These are phyloP conservation scores for Thermophis baileyi DNA, from an alignment of 2,113 vertebrate species.

Conservation along the genomic window DNA sequence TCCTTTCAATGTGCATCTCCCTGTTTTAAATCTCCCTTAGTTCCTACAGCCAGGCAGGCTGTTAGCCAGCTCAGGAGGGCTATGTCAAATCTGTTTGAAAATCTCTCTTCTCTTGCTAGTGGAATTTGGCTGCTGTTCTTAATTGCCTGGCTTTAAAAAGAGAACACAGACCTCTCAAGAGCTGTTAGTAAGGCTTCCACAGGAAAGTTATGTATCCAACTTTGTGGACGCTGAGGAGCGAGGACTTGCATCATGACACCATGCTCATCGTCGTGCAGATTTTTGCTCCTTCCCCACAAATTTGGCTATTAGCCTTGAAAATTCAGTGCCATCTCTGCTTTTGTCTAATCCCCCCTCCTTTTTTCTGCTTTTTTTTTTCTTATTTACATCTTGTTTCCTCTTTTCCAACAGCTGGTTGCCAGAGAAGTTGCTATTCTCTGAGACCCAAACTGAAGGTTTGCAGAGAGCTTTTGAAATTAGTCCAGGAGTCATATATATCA, in stretches of 20 bases:
- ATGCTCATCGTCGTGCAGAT: background rate
- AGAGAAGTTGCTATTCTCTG: background rate
- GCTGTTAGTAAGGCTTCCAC: background rate
- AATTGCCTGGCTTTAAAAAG: background rate
- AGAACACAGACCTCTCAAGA: background rate
- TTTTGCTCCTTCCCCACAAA: background rate
- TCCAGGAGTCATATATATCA: background rate
- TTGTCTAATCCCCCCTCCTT: background rate
- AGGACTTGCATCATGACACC: background rate
- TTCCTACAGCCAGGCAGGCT: background rate
- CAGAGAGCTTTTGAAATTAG: background rate
- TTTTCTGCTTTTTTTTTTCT: background rate
- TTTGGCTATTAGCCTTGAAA: background rate
- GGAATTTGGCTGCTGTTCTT: background rate
- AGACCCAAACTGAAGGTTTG: background rate
- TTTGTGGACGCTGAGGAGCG: background rate
- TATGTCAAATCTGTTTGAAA: background rate
- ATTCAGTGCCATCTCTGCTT: background rate
- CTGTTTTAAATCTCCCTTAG: background rate
- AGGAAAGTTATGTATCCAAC: background rate
- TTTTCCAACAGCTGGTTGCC: background rate
- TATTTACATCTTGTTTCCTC: background rate
- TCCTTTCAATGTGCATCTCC: background rate
- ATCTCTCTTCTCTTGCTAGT: background rate
- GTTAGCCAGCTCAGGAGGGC: background rate